phyloP scores from a whole-genome alignment of 2,888 invertebrate species.

The Zhuqinia jingwanae region DNA sequence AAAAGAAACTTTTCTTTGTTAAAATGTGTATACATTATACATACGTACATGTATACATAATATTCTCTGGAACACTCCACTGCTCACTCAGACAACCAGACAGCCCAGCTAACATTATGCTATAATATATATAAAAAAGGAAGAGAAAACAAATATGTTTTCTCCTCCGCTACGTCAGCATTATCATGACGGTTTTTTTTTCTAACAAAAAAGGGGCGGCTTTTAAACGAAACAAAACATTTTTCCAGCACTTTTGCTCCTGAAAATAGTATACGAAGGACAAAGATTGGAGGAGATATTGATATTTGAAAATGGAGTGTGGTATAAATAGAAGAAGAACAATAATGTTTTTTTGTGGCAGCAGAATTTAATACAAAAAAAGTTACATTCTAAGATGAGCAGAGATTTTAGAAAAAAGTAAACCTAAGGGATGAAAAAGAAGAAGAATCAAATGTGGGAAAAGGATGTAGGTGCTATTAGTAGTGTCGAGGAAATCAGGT shows the following conservation, averaged over 20 bases:
- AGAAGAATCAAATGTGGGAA: too few species aligned
- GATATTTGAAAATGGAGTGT: not conserved
- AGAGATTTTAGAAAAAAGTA: not conserved
- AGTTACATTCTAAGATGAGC: too few species aligned
- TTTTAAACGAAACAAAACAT: not conserved
- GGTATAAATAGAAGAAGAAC: conserved; percentile 17
- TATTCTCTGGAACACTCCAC: too few species aligned
- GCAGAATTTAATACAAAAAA: not conserved
- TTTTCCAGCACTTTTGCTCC: not conserved
- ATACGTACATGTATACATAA: too few species aligned
- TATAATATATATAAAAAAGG: too few species aligned
- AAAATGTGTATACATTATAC: too few species aligned
- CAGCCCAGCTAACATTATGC: too few species aligned
- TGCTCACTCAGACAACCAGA: too few species aligned
- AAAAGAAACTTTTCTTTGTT: not conserved
- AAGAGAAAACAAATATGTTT: conserved; percentile 22
- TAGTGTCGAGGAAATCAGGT: too few species aligned
- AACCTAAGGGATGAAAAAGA: not conserved
- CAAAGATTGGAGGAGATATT: not conserved
- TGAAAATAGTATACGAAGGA: not conserved
- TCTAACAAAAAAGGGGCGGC: not conserved
- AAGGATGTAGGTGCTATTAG: too few species aligned
- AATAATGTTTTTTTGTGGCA: conserved; percentile 14
- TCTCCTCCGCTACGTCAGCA: conserved; percentile 40
- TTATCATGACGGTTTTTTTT: not conserved